Base-by-base conservation (phyloP, 2,797 vertebrate genomes). In the Lerista edwardsae region DNA sequence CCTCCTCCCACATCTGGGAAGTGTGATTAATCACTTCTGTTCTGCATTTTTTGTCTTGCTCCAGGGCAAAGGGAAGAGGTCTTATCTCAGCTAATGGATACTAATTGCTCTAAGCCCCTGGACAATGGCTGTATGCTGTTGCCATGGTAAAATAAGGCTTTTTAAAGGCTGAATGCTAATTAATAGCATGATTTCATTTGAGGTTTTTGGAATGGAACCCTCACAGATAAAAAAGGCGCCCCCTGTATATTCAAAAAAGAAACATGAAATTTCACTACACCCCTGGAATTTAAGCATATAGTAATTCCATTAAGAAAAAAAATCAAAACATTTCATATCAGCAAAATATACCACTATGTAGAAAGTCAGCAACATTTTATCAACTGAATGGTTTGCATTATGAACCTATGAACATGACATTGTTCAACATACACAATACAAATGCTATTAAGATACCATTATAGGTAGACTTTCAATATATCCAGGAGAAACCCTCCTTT, bases 271-370 rank as follows among this genome's bases (percentile, higher is more conserved):
- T 44, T 80, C 80, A 82, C 10, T 75, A 89, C 87, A 89, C 61
- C 51, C 29, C 82, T 87, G 81, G 15, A 84, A 61, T 39, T n/a
- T 91, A 90, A 95, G 93, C 77, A 10, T 93, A 91, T 90, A 91
- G 79, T 84, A 86, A 65, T 68, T 92, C 88, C 65, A 85, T 64
- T 47, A 90, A 80, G 80, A 67, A 69, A 44, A 29, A 79, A 14
- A 90, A 47, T 47, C 64, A 62, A 39, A 3, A 34, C 19, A 25
- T 71, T 41, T 75, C 36, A 25, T 72, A 80, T 69, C 14, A 72
- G 31, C 19, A 25, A 25, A 84, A 80, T 81, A 79, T 0, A 27
- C 27, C 39, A 21, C 7, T 1, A 67, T 0, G 51, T 2, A 3
- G 41, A 15, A 83, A 57, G 36, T 55, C 59, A 51, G 62, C 34